Base-by-base conservation (phyloP, 2,797 vertebrate genomes). In the Centroberyx gerrardi region DNA sequence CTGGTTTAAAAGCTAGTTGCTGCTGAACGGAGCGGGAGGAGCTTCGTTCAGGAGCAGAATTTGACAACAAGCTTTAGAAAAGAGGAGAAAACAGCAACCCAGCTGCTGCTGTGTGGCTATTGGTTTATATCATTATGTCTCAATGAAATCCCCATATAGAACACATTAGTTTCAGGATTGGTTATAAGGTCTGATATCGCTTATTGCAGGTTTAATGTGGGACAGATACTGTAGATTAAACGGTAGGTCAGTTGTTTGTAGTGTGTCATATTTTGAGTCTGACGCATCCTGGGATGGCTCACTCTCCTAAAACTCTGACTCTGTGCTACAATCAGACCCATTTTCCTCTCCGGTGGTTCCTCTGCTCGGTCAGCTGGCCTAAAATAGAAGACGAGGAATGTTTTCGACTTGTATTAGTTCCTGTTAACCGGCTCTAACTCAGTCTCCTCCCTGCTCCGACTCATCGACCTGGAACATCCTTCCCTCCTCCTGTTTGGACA, bases 381-480 rank as follows among this genome's bases (percentile, higher is more conserved):
- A 68, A 83, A 86, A 82, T 77, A 84, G 77, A 75, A 33, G 40
- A 70, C 66, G 62, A 72, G 74, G 72, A 69, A 81, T 80, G 76
- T 78, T 75, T 84, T 33, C 56, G 73, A 74, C 80, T 84, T 82
- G 71, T 22, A 33, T 33, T 55, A 53, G 72, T 52, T 36, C 29
- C 28, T 31, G 52, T 70, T 33, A 33, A 7, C 33, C 22, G 22
- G 22, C 2, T 49, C 56, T 40, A 64, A 55, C 88, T 84, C 72
- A 76, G 65, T 76, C 82, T 81, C 73, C 71, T 88, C 64, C 74
- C 54, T 5, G 31, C 76, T 82, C 74, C 51, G 40, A 3, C 55
- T 59, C 53, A 36, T 77, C 89, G 82, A 72, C 66, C 78, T 74
- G 74, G 73, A 82, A 73, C 72, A 65, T 83, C 80, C 74, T 67